Base-by-base conservation (phyloP, 2,797 vertebrate species). In the Gouania willdenowi region DNA sequence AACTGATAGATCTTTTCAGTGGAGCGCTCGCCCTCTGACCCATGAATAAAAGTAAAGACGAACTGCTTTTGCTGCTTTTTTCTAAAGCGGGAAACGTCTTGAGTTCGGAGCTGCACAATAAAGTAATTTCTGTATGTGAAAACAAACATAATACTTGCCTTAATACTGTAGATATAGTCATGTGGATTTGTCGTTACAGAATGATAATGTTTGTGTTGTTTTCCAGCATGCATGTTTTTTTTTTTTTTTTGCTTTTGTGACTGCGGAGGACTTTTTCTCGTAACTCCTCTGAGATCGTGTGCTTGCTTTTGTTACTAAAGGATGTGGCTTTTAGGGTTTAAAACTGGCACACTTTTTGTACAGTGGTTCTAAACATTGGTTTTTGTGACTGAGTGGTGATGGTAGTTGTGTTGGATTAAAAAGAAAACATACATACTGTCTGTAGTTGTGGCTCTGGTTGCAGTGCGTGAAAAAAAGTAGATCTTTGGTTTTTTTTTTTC, bases 111-210 rank as follows among this genome's bases (percentile, higher is more conserved):
- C 32, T 66, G 57, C 69, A 52, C 36, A 51, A 8, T 51, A 32
- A 45, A 37, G 22, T 23, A 50, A 37, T 28, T 41, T 67, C 45
- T 38, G 16, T 41, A 2, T n/a, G n/a, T n/a, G n/a, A 43, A 53
- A 41, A 53, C 33, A 17, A 22, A 47, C 31, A 41, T 27, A 55
- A 54, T 50, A 16, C 51, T n/a, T 54, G 77, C 77, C 77, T 82
- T 83, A 77, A 47, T 60, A 53, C 28, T 66, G 9, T 65, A 42
- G 36, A 41, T 16, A 5, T 50, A 28, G 41, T 32, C 0, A 15
- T 4, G 50, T 11, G 20, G n/a, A 1, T 35, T 48, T 12, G 1
- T 35, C 52, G 9, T 23, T 23, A 3, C 34, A 18, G 16, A 38
- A 42, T 16, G n/a, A 17, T 42, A 4, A 41, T 28, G 11, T 26